Conservation (phyloP, 2,113 vertebrate genomes). For the Otus sunia region DNA sequence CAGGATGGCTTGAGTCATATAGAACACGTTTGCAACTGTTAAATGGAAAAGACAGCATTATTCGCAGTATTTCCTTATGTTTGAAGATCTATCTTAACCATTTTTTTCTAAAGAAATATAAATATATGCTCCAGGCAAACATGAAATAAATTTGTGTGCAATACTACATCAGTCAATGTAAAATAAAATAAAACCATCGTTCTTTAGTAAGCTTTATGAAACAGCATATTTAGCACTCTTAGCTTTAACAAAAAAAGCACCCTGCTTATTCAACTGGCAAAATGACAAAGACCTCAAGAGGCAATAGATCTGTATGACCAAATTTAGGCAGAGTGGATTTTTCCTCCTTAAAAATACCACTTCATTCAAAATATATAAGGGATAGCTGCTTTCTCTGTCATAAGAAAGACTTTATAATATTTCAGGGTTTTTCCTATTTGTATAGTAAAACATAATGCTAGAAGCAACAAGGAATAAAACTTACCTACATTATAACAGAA, state of each 20-base stretch:
- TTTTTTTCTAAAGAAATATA: not conserved
- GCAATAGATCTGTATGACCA: not conserved
- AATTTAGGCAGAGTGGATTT: not conserved
- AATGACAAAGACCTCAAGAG: conserved; percentile 10
- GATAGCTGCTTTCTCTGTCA: not conserved
- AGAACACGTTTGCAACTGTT: not conserved
- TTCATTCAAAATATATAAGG: not conserved
- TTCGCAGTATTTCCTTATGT: not conserved
- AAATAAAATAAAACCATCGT: not conserved
- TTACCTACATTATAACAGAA: not conserved
- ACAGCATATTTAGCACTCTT: not conserved
- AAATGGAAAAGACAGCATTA: not conserved
- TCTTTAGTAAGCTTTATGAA: not conserved
- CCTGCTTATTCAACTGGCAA: conserved; percentile 9
- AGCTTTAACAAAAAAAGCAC: not conserved
- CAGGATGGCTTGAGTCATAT: not conserved
- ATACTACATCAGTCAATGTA: not conserved
- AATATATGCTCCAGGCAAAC: not conserved
- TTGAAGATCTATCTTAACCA: not conserved
- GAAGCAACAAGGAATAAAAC: not conserved
- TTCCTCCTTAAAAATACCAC: not conserved
- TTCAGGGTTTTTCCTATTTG: not conserved
- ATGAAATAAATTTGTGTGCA: not conserved
- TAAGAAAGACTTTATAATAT: not conserved
- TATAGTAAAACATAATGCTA: not conserved